Conservation (phyloP, 2,797 vertebrate species). For the Sphaeramia orbicularis region DNA sequence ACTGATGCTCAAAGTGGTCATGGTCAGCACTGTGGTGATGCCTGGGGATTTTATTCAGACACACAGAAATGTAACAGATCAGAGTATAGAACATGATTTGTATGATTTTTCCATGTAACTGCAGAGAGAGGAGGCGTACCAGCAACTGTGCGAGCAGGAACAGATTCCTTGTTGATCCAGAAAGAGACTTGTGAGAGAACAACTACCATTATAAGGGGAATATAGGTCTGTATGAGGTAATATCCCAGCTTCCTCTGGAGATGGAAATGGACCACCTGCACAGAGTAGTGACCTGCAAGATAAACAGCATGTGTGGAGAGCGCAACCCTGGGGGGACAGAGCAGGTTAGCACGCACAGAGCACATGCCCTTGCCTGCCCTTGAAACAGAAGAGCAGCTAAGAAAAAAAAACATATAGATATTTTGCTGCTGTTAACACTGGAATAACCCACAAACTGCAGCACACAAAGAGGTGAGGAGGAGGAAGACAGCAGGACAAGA, state of each 20-base stretch:
- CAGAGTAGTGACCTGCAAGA: slow-evolving; percentile 88
- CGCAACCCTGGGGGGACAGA: slow-evolving; percentile 42
- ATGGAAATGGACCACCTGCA: slow-evolving; percentile 86
- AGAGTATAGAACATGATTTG: not conserved
- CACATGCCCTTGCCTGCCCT: slow-evolving; percentile 69
- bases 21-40: slow-evolving; percentile 97
- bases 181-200: slow-evolving; percentile 88
- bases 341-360: slow-evolving; percentile 17
- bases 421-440: slow-evolving; percentile 23
- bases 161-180: slow-evolving; percentile 91
- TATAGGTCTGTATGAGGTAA: slow-evolving; percentile 88
- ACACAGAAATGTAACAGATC: not conserved
- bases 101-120: slow-evolving; percentile 2
- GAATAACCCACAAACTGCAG: slow-evolving; percentile 34
- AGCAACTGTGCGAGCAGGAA: slow-evolving; percentile 87
- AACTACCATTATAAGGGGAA: slow-evolving; percentile 88
- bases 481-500: slow-evolving; percentile 11
- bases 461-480: slow-evolving; percentile 21
- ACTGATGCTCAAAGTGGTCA: slow-evolving; percentile 99
- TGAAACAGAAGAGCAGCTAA: slow-evolving; percentile 57
- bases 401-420: slow-evolving; percentile 28
- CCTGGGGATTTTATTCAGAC: slow-evolving; percentile 78
- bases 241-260: slow-evolving; percentile 89
- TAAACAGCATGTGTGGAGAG: slow-evolving; percentile 69
- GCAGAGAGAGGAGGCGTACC: slow-evolving; percentile 65